Conservation (phyloP, 2,113 vertebrate species). For the Steatornis caripensis region DNA sequence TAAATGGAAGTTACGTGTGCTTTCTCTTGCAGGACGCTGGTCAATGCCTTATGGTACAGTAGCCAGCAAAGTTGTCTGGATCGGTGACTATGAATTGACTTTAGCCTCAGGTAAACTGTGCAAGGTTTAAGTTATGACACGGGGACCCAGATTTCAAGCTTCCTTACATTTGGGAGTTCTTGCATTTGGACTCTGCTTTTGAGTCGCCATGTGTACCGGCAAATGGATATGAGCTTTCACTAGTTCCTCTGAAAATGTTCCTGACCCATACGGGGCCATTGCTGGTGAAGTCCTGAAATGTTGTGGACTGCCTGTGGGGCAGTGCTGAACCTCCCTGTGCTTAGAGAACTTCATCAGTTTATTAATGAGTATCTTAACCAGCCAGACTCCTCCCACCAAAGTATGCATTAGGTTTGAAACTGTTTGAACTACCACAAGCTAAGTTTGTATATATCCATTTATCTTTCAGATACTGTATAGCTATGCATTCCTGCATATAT, state of each 20-base stretch:
- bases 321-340: not conserved
- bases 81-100: not conserved
- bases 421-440: not conserved
- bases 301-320: not conserved
- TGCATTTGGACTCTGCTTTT: not conserved
- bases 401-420: not conserved
- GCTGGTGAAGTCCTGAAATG: not conserved
- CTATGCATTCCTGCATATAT: not conserved
- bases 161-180: not conserved
- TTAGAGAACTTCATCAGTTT: not conserved
- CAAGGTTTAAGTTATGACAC: not conserved
- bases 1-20: not conserved
- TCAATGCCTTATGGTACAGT: not conserved
- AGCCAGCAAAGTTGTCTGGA: not conserved
- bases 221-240: not conserved
- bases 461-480: not conserved
- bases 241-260: not conserved
- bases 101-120: not conserved
- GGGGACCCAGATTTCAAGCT: not conserved
- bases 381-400: not conserved
- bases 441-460: not conserved
- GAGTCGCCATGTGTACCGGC: not conserved
- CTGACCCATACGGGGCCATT: not conserved
- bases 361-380: not conserved
- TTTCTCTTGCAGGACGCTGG: not conserved